phyloP scores from a whole-genome alignment of 1,140 invertebrate genomes.

The Olivierus martensii region DNA sequence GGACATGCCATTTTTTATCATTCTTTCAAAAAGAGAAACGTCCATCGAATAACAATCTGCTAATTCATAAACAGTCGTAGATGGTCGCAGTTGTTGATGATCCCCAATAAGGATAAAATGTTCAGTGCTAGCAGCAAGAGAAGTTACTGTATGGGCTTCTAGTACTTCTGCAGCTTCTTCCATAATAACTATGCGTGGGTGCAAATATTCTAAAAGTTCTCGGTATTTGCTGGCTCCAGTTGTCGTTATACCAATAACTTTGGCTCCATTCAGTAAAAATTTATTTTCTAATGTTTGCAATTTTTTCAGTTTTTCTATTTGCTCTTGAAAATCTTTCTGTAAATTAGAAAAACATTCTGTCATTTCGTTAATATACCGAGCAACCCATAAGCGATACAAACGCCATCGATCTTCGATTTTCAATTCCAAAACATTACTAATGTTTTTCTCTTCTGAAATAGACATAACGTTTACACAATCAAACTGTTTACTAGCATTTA shows the following conservation, averaged over 20 bases:
- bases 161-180: constrained; percentile 77
- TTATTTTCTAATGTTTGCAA: constrained; percentile 1
- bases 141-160: constrained; percentile 56
- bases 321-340: neutral
- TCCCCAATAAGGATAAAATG: constrained; percentile 68
- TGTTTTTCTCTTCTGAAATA: neutral
- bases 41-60: constrained; percentile 29
- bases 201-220: constrained; percentile 41
- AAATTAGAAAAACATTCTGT: neutral
- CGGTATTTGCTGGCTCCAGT: constrained; percentile 52
- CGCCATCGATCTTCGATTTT: neutral
- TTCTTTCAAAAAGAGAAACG: constrained; percentile 26
- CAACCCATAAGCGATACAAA: constrained; percentile 6
- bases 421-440: constrained; percentile 1
- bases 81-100: constrained; percentile 36
- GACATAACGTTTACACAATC: neutral
- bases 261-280: neutral
- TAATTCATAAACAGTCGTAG: constrained; percentile 28
- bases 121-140: constrained; percentile 50
- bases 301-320: neutral
- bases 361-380: neutral
- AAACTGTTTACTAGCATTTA: neutral
- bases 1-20: constrained; percentile 15
- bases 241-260: constrained; percentile 60
- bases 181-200: constrained; percentile 49